Evolutionary conservation across 2,113 vertebrate species (phyloP).

Genomic region (Collichthys lucidus): DNA sequence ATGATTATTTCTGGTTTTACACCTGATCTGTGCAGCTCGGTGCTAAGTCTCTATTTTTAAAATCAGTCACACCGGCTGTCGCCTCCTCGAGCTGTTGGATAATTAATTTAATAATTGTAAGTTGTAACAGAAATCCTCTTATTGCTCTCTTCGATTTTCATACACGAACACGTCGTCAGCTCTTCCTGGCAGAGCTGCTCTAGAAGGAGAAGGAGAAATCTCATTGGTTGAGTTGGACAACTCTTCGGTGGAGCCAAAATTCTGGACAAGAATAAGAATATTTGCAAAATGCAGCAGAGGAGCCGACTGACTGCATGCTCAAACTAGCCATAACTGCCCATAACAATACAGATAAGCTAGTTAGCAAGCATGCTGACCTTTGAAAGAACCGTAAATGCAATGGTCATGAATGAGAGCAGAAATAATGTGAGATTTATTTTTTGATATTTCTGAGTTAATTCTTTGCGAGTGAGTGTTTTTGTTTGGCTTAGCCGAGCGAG

Average conservation of each 20-base stretch:
- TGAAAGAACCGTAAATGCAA: neutral
- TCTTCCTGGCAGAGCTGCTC: neutral
- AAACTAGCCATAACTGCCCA: neutral
- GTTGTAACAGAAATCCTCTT: neutral
- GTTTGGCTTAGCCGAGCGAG: neutral
- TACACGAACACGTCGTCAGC: neutral
- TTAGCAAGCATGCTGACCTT: neutral
- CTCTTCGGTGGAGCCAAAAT: neutral
- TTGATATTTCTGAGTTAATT: neutral
- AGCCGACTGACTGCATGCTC: neutral
- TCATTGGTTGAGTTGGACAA: neutral
- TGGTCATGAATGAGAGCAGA: neutral
- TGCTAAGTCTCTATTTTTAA: neutral
- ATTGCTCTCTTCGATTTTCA: conserved; percentile 4
- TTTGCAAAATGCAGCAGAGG: neutral
- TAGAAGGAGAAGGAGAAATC: neutral
- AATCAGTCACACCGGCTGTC: neutral
- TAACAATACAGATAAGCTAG: neutral
- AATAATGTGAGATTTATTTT: neutral
- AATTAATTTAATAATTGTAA: neutral
- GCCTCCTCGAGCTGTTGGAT: neutral
- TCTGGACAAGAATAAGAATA: neutral
- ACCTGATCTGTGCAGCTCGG: neutral
- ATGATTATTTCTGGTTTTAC: neutral
- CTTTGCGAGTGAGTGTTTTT: neutral